Base-by-base conservation (phyloP, 1,140 invertebrate genomes). In the Dendrolimus punctatus region DNA sequence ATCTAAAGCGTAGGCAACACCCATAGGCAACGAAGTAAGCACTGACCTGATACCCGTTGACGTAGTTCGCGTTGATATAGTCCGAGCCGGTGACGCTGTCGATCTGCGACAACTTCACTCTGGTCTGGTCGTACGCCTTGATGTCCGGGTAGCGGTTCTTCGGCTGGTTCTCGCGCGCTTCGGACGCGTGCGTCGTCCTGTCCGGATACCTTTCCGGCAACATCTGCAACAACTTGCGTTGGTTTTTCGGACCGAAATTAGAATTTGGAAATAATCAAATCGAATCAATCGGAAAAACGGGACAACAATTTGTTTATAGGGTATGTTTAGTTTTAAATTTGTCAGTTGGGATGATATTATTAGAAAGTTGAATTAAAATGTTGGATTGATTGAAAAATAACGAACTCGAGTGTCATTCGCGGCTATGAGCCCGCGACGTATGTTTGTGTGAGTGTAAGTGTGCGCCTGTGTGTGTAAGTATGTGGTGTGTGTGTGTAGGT, bases 61-160 rank as follows among this genome's bases (percentile, higher is more conserved):
- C 95, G 68, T 94, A 95, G 73, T 97, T 98, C 0, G 96, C 96
- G 77, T 98, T 98, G 51, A 98, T 96, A 71, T 98, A 98, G 81
- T 97, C 95, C 0, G 93, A 93, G 5, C 93, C 93, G 46, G 90
- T 89, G 42, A 94, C 91, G 39, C 93, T 93, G 74, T 95, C 95
- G 5, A 94, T 87, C 59, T 92, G 90, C 0, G 91, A 87, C 5
- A 97, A 76, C 67, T 94, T 93, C 0, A 98, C 95, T 65, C 96
- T 87, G 6, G 95, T 98, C 85, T 98, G 96, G 87, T 98, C 96
- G 76, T 96, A 97, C 4, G 94, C 93, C 80, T 96, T 96, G 56
- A 97, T 96, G 68, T 96, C 95, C 0, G 95, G 95, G 74, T 97
- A 96, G 36, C 94, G 88, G 87, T 97, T 96, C 82, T 96, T 96